A percentile compares a stretch with the other conserved stretches of the same genome.
These are phyloP conservation scores for Drosophila quasianomalipes DNA, from an alignment of 2,888 invertebrate genomes.

Conservation along the genomic window DNA sequence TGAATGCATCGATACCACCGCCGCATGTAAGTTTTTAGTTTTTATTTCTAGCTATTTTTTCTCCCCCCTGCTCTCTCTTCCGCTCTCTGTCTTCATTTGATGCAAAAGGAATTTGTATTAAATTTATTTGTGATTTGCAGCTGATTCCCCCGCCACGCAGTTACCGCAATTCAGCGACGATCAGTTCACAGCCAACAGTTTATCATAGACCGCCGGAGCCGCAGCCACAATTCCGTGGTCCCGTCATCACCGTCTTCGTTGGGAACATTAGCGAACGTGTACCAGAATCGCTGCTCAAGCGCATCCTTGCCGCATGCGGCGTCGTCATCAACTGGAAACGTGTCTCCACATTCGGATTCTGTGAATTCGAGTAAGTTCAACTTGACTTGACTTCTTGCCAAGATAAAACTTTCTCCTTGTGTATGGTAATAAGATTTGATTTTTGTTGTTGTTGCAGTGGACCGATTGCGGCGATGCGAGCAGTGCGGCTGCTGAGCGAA, in stretches of 20 bases:
- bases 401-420: not conserved
- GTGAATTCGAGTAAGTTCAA: slow-evolving; percentile 92
- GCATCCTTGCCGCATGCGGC: slow-evolving; percentile 96
- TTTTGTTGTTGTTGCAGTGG: slow-evolving; percentile 85
- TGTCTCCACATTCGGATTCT: slow-evolving; percentile 98
- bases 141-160: slow-evolving; percentile 85
- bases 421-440: not conserved
- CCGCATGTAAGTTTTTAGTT: slow-evolving; percentile 84
- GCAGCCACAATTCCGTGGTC: slow-evolving; percentile 88
- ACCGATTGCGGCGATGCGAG: slow-evolving; percentile 97
- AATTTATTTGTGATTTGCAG: slow-evolving; percentile 82
- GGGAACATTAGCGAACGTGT: slow-evolving; percentile 97
- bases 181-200: slow-evolving; percentile 85
- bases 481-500: slow-evolving; percentile 96
- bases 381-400: not conserved
- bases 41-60: not conserved
- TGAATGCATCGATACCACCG: slow-evolving; percentile 90
- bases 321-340: slow-evolving; percentile 98
- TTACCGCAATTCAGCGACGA: slow-evolving; percentile 86
- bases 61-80: not conserved
- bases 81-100: not conserved
- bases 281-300: slow-evolving; percentile 97
- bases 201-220: slow-evolving; percentile 84
- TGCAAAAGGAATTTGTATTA: not conserved
- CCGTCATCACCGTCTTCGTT: slow-evolving; percentile 94